phyloP scores from a whole-genome alignment of 2,113 vertebrate species.

The Brienomyrus longianalis region DNA sequence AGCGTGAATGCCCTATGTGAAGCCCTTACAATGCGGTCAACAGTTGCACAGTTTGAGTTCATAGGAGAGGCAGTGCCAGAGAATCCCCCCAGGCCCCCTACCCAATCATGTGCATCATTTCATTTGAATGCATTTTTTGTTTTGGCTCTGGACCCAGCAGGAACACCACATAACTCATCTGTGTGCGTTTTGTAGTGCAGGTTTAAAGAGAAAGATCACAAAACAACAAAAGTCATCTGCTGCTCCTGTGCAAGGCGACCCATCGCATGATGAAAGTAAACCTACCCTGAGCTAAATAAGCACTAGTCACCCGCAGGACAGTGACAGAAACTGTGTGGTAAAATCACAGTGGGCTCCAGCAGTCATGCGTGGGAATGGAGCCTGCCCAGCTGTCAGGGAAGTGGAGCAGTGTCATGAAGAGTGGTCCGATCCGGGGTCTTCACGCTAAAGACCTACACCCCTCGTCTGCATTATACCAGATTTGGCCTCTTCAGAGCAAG shows the following conservation, averaged over 20 bases:
- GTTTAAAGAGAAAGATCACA: background rate
- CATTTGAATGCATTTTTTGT: conserved; percentile 19
- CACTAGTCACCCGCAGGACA: background rate
- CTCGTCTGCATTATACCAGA: background rate
- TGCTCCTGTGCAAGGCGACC: background rate
- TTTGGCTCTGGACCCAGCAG: background rate
- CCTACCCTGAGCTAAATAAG: background rate
- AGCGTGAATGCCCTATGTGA: background rate
- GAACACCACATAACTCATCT: background rate
- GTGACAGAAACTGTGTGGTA: background rate
- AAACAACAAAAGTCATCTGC: background rate
- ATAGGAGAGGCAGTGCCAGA: background rate
- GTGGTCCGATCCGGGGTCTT: background rate
- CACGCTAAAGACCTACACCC: background rate
- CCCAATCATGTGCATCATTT: background rate
- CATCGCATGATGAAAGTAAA: background rate
- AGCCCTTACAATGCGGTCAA: background rate
- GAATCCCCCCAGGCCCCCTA: background rate
- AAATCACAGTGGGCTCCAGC: background rate
- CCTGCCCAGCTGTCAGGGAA: background rate
- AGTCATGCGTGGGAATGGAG: background rate
- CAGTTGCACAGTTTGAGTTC: background rate
- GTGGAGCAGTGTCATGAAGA: background rate
- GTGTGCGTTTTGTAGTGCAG: background rate
- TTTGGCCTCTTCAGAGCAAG: conserved; percentile 17